These are phyloP conservation scores for Lepidochrysops patricia DNA, from an alignment of 2,888 invertebrate species.

Conservation along the genomic window DNA sequence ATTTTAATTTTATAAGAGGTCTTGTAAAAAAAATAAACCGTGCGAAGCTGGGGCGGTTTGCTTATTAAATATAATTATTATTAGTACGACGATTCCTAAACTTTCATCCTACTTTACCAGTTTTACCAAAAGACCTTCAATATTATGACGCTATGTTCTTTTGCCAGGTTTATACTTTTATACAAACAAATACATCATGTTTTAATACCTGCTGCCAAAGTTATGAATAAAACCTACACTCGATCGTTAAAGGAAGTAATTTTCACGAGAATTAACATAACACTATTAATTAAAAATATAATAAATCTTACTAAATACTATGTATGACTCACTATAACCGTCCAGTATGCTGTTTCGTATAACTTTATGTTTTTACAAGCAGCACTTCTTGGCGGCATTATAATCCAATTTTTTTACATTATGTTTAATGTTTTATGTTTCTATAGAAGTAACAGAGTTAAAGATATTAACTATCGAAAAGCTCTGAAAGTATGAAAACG, in stretches of 20 bases:
- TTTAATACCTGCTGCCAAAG: background rate
- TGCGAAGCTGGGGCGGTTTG: too few species aligned
- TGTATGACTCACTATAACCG: background rate
- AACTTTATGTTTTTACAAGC: background rate
- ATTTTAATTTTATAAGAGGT: too few species aligned
- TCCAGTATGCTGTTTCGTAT: background rate
- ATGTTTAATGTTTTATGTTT: too few species aligned
- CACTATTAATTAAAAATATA: background rate
- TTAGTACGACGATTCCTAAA: too few species aligned
- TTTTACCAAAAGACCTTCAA: too few species aligned
- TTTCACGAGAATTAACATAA: conserved; percentile 4
- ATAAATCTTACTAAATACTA: background rate
- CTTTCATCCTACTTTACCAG: too few species aligned
- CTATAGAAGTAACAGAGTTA: too few species aligned
- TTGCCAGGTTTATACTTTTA: background rate
- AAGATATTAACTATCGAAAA: too few species aligned
- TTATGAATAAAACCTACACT: background rate
- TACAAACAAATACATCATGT: background rate
- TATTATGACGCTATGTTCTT: too few species aligned
- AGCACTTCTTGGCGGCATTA: background rate
- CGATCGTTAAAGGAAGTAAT: background rate
- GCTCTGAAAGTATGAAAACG: too few species aligned
- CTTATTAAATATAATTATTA: too few species aligned
- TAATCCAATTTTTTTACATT: background rate
- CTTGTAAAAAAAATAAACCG: too few species aligned